A percentile compares a stretch with the other conserved stretches of the same genome.
phyloP scores from a whole-genome alignment of 2,113 vertebrate species.

The Poeciliopsis prolifica region DNA sequence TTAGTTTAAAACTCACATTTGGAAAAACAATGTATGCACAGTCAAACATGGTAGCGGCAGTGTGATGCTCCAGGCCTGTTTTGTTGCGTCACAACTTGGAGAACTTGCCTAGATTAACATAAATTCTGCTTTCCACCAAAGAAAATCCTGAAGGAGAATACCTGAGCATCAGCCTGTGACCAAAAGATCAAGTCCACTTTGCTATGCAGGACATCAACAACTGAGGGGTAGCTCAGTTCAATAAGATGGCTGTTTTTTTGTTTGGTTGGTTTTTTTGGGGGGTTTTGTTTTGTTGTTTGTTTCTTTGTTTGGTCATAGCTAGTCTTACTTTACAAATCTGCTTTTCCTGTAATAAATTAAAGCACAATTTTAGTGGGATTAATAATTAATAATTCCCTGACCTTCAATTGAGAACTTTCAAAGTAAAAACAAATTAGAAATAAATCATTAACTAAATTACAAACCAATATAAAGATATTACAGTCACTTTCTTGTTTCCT shows the following conservation, averaged over 20 bases:
- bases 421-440: neutral
- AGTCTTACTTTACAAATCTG: no score
- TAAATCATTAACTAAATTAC: neutral
- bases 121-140: neutral
- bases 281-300: no score
- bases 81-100: neutral
- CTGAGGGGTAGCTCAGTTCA: no score
- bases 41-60: neutral
- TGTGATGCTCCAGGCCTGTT: neutral
- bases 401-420: neutral
- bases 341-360: no score
- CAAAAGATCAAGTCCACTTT: no score
- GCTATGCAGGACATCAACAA: no score
- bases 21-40: neutral
- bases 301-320: no score
- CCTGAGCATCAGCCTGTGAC: no score
- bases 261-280: no score
- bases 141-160: no score
- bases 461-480: neutral
- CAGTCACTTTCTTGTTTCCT: neutral
- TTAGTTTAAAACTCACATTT: neutral
- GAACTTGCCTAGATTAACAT: neutral
- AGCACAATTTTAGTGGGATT: neutral
- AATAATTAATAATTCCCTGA: neutral
- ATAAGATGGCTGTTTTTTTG: no score